phyloP scores from a whole-genome alignment of 2,113 vertebrate species.

The Amphilophus citrinellus region DNA sequence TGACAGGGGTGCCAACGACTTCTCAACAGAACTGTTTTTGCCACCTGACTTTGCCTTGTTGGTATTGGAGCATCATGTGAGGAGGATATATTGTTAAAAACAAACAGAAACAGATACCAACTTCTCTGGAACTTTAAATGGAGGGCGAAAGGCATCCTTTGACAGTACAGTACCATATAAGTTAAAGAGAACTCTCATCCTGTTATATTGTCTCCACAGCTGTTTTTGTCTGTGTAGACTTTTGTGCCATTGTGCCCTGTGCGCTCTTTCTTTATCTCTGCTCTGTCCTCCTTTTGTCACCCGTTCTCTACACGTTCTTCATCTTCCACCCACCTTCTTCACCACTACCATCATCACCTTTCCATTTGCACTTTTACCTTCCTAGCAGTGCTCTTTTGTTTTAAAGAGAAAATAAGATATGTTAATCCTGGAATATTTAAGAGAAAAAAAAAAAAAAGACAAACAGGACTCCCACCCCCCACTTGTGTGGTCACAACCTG shows the following conservation, averaged over 20 bases:
- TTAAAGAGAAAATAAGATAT: slow-evolving; percentile 52
- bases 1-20: slow-evolving; percentile 23
- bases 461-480: slow-evolving; percentile 52
- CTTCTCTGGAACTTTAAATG: slow-evolving; percentile 65
- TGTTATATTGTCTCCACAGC: slow-evolving; percentile 73
- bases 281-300: slow-evolving; percentile 11
- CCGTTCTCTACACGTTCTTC: slow-evolving; percentile 5
- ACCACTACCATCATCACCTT: slow-evolving; percentile 50
- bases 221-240: slow-evolving; percentile 76
- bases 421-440: slow-evolving; percentile 51
- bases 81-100: slow-evolving; percentile 54
- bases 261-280: slow-evolving; percentile 51
- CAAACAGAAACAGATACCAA: slow-evolving; percentile 52
- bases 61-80: slow-evolving; percentile 41
- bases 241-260: slow-evolving; percentile 78
- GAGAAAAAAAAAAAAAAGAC: slow-evolving; percentile 24
- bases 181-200: slow-evolving; percentile 74
- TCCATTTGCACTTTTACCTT: slow-evolving; percentile 42
- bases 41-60: slow-evolving; percentile 61
- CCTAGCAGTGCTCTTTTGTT: slow-evolving; percentile 31
- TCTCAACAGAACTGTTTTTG: slow-evolving; percentile 48
- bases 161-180: slow-evolving; percentile 70
- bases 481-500: slow-evolving; percentile 33
- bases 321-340: background rate
- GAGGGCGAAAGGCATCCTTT: slow-evolving; percentile 55